These are phyloP conservation scores for Chondrilla cf. caribensis DNA, from an alignment of 37 sponge, comb jelly and placozoan genomes.

Conservation along the genomic window DNA sequence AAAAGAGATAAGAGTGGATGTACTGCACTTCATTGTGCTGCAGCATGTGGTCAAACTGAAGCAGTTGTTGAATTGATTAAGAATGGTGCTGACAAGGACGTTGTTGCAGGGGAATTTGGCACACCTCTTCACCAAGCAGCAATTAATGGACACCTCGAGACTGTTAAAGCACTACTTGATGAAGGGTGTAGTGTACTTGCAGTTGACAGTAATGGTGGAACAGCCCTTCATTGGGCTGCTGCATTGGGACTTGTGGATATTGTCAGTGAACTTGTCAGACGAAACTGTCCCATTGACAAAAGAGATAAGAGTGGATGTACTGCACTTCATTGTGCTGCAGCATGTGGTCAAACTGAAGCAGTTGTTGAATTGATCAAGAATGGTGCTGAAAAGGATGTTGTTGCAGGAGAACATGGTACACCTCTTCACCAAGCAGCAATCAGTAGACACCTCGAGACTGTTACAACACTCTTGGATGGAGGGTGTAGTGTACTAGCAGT, in stretches of 20 bases:
- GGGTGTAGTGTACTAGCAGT: too few species aligned
- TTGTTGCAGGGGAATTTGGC: not conserved
- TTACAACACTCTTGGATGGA: too few species aligned
- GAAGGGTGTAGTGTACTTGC: not conserved
- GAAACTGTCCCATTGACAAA: not conserved
- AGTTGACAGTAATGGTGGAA: not conserved
- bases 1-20: not conserved
- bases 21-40: not conserved
- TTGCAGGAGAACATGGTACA: too few species aligned
- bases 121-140: slow-evolving; percentile 5
- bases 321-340: too few species aligned
- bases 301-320: not conserved
- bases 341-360: too few species aligned
- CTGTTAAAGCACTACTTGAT: not conserved
- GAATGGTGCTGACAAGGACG: not conserved
- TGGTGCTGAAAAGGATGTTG: too few species aligned
- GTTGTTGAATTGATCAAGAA: too few species aligned
- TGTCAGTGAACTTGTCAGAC: not conserved
- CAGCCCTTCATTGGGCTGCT: not conserved
- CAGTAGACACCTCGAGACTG: too few species aligned
- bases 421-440: too few species aligned
- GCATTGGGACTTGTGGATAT: not conserved
- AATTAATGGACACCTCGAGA: not conserved
- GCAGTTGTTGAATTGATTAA: not conserved
- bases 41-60: not conserved